Conservation (phyloP, 2,888 invertebrate genomes). For the Thymelicus sylvestris region DNA sequence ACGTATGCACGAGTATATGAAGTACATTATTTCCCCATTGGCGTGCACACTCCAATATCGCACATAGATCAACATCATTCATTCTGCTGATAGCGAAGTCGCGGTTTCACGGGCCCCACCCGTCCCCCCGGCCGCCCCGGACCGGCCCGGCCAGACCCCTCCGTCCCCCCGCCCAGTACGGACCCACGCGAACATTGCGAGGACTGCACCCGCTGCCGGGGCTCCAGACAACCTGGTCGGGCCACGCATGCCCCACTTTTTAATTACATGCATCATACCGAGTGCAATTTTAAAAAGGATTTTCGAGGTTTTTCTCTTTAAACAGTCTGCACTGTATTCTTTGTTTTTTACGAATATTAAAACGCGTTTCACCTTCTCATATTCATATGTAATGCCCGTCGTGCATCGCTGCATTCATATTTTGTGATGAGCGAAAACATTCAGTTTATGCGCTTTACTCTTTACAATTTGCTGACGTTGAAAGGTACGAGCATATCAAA, state of each 20-base stretch:
- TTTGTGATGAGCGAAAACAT: constrained; percentile 36
- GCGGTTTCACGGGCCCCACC: constrained; percentile 56
- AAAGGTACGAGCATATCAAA: constrained; percentile 17
- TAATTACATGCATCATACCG: constrained; percentile 78
- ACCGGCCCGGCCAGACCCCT: constrained; percentile 8
- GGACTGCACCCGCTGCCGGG: constrained; percentile 9
- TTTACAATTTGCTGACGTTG: constrained; percentile 31
- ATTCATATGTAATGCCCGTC: constrained; percentile 21
- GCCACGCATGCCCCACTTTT: constrained; percentile 67
- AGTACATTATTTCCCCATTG: constrained; percentile 32
- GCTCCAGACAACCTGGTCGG: constrained; percentile 50
- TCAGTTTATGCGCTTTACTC: constrained; percentile 27
- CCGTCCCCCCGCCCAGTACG: constrained; percentile 6
- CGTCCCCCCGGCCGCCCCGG: constrained; percentile 36
- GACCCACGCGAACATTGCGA: not conserved
- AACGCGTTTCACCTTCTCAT: constrained; percentile 37
- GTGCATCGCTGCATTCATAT: constrained; percentile 32
- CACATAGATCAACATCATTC: constrained; percentile 58
- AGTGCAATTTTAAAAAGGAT: constrained; percentile 73
- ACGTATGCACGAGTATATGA: not conserved
- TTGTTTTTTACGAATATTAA: constrained; percentile 50
- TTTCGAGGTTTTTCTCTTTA: constrained; percentile 59
- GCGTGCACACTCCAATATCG: constrained; percentile 46
- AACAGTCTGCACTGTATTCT: constrained; percentile 48
- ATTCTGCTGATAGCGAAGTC: constrained; percentile 63